Percentiles rank a stretch among this genome's conserved stretches.
Evolutionary conservation across 1,140 invertebrate genomes (phyloP).

Genomic region (Epicauta chinensis): DNA sequence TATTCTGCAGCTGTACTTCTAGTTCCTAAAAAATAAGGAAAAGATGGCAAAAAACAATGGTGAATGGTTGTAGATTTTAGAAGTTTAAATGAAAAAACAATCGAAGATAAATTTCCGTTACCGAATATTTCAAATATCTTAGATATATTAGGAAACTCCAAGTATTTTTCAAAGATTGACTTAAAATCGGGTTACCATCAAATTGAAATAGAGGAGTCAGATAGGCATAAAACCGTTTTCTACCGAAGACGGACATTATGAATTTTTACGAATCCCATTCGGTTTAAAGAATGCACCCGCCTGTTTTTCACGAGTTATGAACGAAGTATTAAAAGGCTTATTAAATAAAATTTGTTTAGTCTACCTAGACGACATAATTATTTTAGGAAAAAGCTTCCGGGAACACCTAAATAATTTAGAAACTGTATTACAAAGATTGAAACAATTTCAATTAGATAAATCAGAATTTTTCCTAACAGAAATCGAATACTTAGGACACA

Average conservation of each 20-base stretch:
- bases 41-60: conserved; percentile 35
- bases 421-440: conserved; percentile 8
- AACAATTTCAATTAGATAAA: conserved; percentile 18
- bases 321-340: conserved; percentile 27
- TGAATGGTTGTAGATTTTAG: conserved; percentile 39
- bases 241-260: conserved; percentile 40
- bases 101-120: conserved; percentile 44
- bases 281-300: conserved; percentile 41
- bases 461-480: conserved; percentile 16
- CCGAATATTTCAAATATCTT: conserved; percentile 48
- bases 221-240: conserved; percentile 38
- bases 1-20: conserved; percentile 18
- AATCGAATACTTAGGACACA: conserved; percentile 18
- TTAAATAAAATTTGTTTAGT: conserved; percentile 18
- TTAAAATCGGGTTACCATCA: conserved; percentile 43
- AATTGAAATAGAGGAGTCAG: conserved; percentile 31
- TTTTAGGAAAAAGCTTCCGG: conserved; percentile 33
- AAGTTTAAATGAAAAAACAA: conserved; percentile 37
- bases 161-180: conserved; percentile 44
- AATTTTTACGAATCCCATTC: conserved; percentile 42
- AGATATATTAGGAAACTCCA: conserved; percentile 36
- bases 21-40: conserved; percentile 34
- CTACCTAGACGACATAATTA: conserved; percentile 45
- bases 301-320: conserved; percentile 41
- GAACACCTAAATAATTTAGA: conserved; percentile 38